These are phyloP conservation scores for Rhodeus uyekii DNA, from an alignment of 2,797 vertebrate genomes.

Conservation along the genomic window DNA sequence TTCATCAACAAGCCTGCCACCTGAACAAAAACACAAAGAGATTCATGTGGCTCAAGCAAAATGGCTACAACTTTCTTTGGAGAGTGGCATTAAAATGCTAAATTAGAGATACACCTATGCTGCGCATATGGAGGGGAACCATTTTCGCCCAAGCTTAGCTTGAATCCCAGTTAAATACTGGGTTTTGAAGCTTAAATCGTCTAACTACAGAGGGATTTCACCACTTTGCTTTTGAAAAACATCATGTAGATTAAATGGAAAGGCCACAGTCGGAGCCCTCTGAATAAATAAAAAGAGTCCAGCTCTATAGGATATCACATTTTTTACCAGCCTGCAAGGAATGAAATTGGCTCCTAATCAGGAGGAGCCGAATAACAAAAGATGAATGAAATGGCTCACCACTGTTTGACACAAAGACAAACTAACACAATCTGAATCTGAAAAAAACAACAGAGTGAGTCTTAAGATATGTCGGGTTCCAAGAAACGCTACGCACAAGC, in stretches of 20 bases:
- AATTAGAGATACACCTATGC: slow-evolving; percentile 12
- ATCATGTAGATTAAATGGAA: slow-evolving; percentile 74
- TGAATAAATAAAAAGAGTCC: slow-evolving; percentile 53
- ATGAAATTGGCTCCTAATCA: slow-evolving; percentile 58
- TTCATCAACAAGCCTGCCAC: slow-evolving; percentile 62
- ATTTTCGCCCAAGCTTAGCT: slow-evolving; percentile 18
- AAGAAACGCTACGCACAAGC: slow-evolving; percentile 10
- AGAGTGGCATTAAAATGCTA: slow-evolving; percentile 8
- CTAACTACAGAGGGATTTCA: slow-evolving; percentile 64
- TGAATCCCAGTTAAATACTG: slow-evolving; percentile 18
- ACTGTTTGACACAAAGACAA: slow-evolving; percentile 68
- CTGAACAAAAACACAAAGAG: slow-evolving; percentile 62
- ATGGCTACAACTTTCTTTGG: slow-evolving; percentile 5
- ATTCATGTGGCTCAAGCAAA: slow-evolving; percentile 42
- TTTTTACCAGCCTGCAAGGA: slow-evolving; percentile 54
- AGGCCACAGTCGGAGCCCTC: slow-evolving; percentile 70
- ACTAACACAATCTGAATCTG: slow-evolving; percentile 70
- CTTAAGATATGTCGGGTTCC: slow-evolving; percentile 71
- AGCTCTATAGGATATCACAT: slow-evolving; percentile 22
- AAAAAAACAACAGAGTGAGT: slow-evolving; percentile 75
- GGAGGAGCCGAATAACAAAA: slow-evolving; percentile 49
- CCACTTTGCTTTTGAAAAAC: slow-evolving; percentile 68
- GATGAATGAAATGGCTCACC: slow-evolving; percentile 70
- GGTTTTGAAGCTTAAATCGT: slow-evolving; percentile 64
- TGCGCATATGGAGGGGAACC: background rate